Base-by-base conservation (phyloP, 1,140 invertebrate species). In the Luehdorfia chinensis region DNA sequence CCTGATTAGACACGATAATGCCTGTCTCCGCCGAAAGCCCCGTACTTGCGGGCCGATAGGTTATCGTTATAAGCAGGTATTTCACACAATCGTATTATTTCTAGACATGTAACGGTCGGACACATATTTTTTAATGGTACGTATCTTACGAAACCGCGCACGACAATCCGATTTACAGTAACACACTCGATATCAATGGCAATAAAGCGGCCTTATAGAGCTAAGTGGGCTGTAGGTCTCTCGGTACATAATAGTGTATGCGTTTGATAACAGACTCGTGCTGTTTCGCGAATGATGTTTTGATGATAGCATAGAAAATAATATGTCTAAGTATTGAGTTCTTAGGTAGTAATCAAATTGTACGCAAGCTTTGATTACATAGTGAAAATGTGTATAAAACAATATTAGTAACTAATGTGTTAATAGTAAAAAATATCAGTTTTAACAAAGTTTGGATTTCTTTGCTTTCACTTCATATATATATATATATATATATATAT, bases 1-100 rank as follows among this genome's bases (percentile, higher is more conserved):
- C 74, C 76, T 75, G 81, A 85, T 83, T 81, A 78, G 78, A 75
- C 70, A 78, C 77, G 81, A 85, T 81, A 80, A 64, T 77, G 61
- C 64, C 59, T 55, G 68, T 55, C 66, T 65, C 70, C 64, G 77
- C 60, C 55, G 62, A 70, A 59, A 39, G 57, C 41, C 45, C 47
- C 51, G 58, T 41, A 56, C 47, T 55, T 64, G 43, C 19, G 58
- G 66, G 64, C 50, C 75, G 67, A 79, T 81, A 79, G 80, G 76
- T 79, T 83, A 80, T 81, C 76, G 54, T 59, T 25, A 50, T 52
- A 60, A 49, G 4, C 55, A 52, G 27, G 18, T 60, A 72, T 53
- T 55, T 62, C 59, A 73, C 62, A 68, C 66, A 65, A 71, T 57
- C 66, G 59, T 66, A 77, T 73, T 63, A 72, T 68, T 69, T 73